Evolutionary conservation across 2,797 vertebrate genomes (phyloP).

Genomic region (Mormyrus proboscirostris): DNA sequence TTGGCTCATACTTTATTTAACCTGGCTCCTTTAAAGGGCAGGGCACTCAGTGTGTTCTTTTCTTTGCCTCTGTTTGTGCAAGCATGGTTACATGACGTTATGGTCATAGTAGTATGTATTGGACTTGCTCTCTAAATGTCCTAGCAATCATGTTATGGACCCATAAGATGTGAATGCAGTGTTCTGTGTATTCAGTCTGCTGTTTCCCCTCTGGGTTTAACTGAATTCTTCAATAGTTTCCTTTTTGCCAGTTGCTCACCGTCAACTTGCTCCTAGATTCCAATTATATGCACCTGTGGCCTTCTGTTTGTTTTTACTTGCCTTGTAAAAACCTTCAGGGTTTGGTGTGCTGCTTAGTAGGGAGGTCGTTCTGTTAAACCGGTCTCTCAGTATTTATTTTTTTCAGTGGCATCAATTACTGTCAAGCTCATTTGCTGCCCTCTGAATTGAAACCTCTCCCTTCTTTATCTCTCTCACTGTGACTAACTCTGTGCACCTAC

Average conservation of each 20-base stretch:
- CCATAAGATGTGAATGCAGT: conserved; percentile 1
- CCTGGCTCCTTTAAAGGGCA: background rate
- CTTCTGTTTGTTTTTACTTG: background rate
- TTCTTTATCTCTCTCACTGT: background rate
- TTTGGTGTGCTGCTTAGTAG: background rate
- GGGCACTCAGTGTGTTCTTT: background rate
- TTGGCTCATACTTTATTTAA: background rate
- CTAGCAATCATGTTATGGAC: background rate
- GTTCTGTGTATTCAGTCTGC: background rate
- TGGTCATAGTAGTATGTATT: background rate
- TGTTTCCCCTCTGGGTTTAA: background rate
- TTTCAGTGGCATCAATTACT: background rate
- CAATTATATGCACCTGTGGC: background rate
- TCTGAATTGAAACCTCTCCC: background rate
- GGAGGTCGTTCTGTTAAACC: background rate
- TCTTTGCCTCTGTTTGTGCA: background rate
- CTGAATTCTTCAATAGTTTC: background rate
- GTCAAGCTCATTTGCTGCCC: background rate
- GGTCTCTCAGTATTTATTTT: background rate
- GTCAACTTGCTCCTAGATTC: background rate
- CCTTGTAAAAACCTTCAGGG: background rate
- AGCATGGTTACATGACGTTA: background rate
- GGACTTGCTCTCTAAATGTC: background rate
- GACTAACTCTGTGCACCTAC: background rate
- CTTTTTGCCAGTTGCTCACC: background rate